A percentile compares a stretch with the other conserved stretches of the same genome.
phyloP scores from a whole-genome alignment of 2,113 vertebrate species.

The Trichechus manatus region DNA sequence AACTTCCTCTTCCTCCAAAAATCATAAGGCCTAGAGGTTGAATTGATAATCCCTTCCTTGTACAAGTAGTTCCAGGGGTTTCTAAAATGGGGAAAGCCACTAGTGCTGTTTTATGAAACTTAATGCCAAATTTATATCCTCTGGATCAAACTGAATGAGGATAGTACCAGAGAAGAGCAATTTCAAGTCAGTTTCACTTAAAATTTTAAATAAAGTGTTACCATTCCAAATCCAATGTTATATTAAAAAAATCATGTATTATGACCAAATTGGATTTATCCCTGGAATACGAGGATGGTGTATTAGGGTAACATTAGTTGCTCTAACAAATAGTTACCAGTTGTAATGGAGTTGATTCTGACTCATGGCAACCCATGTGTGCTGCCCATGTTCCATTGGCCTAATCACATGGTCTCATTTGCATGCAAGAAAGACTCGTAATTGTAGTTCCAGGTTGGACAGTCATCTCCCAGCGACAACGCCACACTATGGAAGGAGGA shows the following conservation, averaged over 20 bases:
- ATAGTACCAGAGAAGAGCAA: background rate
- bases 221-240: background rate
- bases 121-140: background rate
- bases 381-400: background rate
- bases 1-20: background rate
- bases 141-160: background rate
- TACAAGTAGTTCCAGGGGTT: background rate
- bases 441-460: background rate
- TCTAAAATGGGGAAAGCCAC: background rate
- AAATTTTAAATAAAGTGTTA: conserved; percentile 25
- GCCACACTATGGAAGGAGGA: background rate
- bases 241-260: background rate
- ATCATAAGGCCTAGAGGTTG: background rate
- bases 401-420: background rate
- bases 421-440: background rate
- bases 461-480: background rate
- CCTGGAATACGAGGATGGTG: background rate
- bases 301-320: background rate
- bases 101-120: conserved; percentile 36
- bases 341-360: too few species aligned
- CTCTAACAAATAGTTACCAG: background rate
- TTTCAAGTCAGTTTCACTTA: background rate
- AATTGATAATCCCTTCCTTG: background rate
- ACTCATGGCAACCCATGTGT: background rate
- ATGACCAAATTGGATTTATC: background rate